Conservation (phyloP, 1,140 invertebrate genomes). For the Dendroctonus ponderosae region DNA sequence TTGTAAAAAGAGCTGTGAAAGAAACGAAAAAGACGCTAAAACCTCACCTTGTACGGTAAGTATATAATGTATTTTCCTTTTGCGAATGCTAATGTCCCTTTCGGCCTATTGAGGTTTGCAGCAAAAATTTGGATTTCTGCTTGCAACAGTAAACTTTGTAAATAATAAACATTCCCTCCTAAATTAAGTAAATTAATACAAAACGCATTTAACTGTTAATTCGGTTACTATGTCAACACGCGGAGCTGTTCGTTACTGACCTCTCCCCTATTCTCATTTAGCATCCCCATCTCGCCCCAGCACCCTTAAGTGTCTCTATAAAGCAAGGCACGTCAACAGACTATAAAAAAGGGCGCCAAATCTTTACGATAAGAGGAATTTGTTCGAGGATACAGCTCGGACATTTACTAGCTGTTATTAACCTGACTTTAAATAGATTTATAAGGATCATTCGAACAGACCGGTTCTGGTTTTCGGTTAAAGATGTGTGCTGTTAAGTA, state of each 20-base stretch:
- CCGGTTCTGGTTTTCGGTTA: neutral
- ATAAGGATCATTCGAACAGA: neutral
- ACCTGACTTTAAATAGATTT: constrained; percentile 13
- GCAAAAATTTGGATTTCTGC: too few relatives aligned
- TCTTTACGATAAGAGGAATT: constrained; percentile 27
- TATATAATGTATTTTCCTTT: too few relatives aligned
- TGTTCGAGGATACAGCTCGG: constrained; percentile 11
- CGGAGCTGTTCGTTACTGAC: constrained; percentile 24
- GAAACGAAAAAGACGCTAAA: too few relatives aligned
- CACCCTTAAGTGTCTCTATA: constrained; percentile 20
- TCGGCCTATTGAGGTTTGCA: too few relatives aligned
- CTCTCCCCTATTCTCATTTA: constrained; percentile 14
- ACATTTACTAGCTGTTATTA: constrained; percentile 21
- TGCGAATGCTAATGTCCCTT: too few relatives aligned
- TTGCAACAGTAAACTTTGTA: neutral
- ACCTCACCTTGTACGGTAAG: too few relatives aligned
- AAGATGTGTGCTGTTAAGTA: neutral
- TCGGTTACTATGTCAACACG: constrained; percentile 25
- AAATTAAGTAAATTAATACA: too few relatives aligned
- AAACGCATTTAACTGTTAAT: constrained; percentile 4
- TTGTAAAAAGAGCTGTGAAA: too few relatives aligned
- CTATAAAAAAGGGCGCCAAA: constrained; percentile 27
- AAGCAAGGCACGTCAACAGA: constrained; percentile 24
- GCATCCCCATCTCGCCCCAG: neutral
- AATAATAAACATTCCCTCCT: neutral